phyloP scores from a whole-genome alignment of 2,888 invertebrate genomes.

The Lithophane socia region DNA sequence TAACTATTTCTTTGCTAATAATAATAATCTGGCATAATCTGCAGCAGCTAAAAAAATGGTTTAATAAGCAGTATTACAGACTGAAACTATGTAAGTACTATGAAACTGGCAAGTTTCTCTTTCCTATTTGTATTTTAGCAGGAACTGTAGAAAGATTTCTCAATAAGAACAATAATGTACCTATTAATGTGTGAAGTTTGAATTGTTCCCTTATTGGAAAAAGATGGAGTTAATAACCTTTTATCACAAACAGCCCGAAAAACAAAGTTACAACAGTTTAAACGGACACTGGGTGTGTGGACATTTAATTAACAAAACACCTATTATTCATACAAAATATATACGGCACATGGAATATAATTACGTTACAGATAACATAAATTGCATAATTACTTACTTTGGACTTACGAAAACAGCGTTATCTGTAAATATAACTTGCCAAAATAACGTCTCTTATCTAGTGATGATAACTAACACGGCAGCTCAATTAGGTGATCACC shows the following conservation, averaged over 20 bases:
- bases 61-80: not conserved
- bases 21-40: not conserved
- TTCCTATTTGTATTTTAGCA: not conserved
- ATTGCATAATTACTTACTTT: constrained; percentile 76
- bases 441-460: constrained; percentile 52
- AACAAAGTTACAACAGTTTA: constrained; percentile 4
- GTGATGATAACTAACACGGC: constrained; percentile 39
- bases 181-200: not conserved
- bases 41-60: not conserved
- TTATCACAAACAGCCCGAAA: constrained; percentile 28
- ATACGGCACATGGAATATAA: constrained; percentile 48
- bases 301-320: constrained; percentile 12
- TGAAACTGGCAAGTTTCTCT: not conserved
- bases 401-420: constrained; percentile 65
- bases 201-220: not conserved
- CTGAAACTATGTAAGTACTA: not conserved
- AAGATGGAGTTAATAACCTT: constrained; percentile 1
- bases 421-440: constrained; percentile 60
- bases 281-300: not conserved
- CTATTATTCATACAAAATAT: constrained; percentile 4
- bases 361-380: constrained; percentile 56
- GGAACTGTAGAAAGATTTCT: not conserved
- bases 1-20: no score
- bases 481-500: constrained; percentile 35
- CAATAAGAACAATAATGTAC: not conserved